Evolutionary conservation across 2,888 invertebrate species (phyloP).

Genomic region (Nomada fabriciana): DNA sequence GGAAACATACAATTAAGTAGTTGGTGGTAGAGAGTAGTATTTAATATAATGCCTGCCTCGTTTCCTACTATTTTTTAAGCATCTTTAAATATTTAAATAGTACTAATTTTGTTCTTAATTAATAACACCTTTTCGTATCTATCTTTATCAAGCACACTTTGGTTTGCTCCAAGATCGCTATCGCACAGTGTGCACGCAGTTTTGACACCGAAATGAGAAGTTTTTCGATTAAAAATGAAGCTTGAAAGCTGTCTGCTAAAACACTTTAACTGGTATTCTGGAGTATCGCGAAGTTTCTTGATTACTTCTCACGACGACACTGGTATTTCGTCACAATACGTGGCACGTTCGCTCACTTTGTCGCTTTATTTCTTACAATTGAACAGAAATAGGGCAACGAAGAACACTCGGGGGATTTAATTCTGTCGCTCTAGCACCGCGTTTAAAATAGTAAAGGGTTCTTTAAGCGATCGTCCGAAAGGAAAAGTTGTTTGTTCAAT

Average conservation of each 20-base stretch:
- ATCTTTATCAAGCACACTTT: too few relatives aligned
- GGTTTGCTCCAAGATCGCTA: too few relatives aligned
- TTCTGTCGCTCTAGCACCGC: constrained; percentile 15
- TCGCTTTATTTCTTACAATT: constrained; percentile 54
- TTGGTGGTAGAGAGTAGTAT: too few relatives aligned
- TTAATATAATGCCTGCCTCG: not conserved
- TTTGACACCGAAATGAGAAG: not conserved
- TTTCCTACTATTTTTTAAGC: not conserved
- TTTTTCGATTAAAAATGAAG: constrained; percentile 4
- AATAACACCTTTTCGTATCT: not conserved
- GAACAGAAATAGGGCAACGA: constrained; percentile 33
- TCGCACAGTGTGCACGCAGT: too few relatives aligned
- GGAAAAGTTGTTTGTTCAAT: not conserved
- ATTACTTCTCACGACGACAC: constrained; percentile 51
- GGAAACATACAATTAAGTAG: not conserved
- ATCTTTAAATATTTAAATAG: not conserved
- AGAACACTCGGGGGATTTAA: constrained; percentile 43
- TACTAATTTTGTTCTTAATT: not conserved
- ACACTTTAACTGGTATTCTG: constrained; percentile 16
- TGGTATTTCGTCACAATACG: constrained; percentile 40
- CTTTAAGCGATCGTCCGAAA: not conserved
- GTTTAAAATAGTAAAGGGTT: constrained; percentile 26
- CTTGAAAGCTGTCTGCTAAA: not conserved
- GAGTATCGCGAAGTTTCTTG: constrained; percentile 25
- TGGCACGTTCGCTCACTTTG: constrained; percentile 27